Conservation (phyloP, 2,888 invertebrate species). For the Teleogryllus oceanicus region DNA sequence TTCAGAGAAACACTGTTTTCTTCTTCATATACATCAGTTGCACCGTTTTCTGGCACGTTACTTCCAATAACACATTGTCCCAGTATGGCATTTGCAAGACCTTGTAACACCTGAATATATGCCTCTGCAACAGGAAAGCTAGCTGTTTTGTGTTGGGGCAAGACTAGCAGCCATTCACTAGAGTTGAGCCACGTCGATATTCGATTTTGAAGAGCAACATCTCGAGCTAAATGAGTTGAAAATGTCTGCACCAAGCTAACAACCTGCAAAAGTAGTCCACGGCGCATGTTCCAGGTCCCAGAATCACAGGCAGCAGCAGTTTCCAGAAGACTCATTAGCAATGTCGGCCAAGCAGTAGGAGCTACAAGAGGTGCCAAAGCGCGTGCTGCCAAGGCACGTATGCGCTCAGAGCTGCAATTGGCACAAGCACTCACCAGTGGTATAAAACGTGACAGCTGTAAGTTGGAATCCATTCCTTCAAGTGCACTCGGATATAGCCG, state of each 20-base stretch:
- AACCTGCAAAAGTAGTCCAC: not conserved
- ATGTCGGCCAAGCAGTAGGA: not conserved
- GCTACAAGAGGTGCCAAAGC: not conserved
- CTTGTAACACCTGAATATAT: not conserved
- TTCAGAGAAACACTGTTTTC: not conserved
- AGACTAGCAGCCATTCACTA: not conserved
- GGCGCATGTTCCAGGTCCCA: not conserved
- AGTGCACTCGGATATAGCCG: constrained; percentile 71
- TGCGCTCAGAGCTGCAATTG: not conserved
- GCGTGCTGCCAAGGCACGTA: not conserved
- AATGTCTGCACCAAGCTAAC: not conserved
- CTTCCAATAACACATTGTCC: not conserved
- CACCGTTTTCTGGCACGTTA: not conserved
- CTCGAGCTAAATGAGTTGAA: not conserved
- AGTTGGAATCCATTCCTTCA: constrained; percentile 65
- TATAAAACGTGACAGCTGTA: constrained; percentile 55
- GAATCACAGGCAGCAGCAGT: not conserved
- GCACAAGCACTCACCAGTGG: not conserved
- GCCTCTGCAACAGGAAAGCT: not conserved
- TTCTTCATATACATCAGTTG: not conserved
- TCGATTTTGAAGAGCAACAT: not conserved
- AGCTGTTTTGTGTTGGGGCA: not conserved
- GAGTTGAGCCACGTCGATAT: not conserved
- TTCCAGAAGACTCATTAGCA: not conserved
- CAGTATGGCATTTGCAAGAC: not conserved